Evolutionary conservation across 2,797 vertebrate species (phyloP).

Genomic region (Gambusia yucatana): DNA sequence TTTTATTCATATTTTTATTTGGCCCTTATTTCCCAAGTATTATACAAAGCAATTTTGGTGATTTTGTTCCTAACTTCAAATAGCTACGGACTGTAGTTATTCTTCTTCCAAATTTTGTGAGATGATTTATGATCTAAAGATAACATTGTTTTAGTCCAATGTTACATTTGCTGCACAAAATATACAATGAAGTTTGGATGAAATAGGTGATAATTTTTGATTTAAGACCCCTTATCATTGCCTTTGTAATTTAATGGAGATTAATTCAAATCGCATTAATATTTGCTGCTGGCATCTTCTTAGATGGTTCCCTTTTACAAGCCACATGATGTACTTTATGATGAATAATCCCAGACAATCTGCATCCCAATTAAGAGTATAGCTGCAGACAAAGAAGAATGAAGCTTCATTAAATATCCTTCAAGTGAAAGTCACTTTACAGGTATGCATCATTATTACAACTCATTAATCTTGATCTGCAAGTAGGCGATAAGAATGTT

Average conservation of each 20-base stretch:
- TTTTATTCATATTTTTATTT: constrained; percentile 1
- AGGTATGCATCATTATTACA: constrained; percentile 75
- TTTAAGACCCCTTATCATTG: constrained; percentile 54
- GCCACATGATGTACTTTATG: constrained; percentile 53
- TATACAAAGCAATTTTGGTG: neutral
- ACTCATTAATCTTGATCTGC: constrained; percentile 79
- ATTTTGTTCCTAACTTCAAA: constrained; percentile 16
- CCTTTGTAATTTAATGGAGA: constrained; percentile 55
- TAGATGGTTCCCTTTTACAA: constrained; percentile 46
- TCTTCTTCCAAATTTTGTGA: neutral
- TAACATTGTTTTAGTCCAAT: constrained; percentile 31
- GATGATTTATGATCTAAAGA: constrained; percentile 16
- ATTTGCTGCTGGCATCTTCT: constrained; percentile 54
- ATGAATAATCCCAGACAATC: constrained; percentile 56
- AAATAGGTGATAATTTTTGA: constrained; percentile 40
- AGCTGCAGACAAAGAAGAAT: constrained; percentile 40
- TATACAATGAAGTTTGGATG: constrained; percentile 38
- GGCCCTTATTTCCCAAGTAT: neutral
- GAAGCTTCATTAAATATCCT: constrained; percentile 71
- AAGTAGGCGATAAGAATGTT: constrained; percentile 65
- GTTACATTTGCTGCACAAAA: constrained; percentile 32
- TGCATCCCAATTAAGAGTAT: constrained; percentile 57
- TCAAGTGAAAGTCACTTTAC: constrained; percentile 65
- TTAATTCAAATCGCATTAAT: constrained; percentile 66
- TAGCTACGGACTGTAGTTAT: neutral